Evolutionary conservation across 2,113 vertebrate species (phyloP).

Genomic region (Carassius gibelio): DNA sequence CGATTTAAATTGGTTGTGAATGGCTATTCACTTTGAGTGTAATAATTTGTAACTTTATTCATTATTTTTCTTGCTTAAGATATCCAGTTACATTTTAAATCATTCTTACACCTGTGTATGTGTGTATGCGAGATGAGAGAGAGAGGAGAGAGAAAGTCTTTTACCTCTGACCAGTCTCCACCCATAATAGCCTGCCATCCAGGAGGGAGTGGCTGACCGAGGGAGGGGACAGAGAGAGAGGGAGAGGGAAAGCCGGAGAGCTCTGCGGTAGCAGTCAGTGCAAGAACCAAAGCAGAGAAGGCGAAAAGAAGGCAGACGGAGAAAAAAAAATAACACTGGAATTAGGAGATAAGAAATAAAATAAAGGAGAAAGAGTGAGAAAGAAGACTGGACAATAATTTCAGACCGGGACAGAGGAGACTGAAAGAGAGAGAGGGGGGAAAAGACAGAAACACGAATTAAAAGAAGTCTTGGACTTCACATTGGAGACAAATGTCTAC

Average conservation of each 20-base stretch:
- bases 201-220: slow-evolving; percentile 58
- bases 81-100: not conserved
- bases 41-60: not conserved
- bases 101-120: not conserved
- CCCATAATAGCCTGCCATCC: slow-evolving; percentile 51
- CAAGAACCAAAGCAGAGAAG: slow-evolving; percentile 54
- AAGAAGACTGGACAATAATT: slow-evolving; percentile 13
- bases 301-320: slow-evolving; percentile 51
- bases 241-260: slow-evolving; percentile 36
- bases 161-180: slow-evolving; percentile 58
- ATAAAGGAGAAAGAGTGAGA: not conserved
- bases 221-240: slow-evolving; percentile 48
- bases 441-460: not conserved
- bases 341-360: slow-evolving; percentile 36
- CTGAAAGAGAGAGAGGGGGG: not conserved
- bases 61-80: not conserved
- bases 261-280: slow-evolving; percentile 45
- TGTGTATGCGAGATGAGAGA: slow-evolving; percentile 2
- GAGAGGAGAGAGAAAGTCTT: slow-evolving; percentile 39
- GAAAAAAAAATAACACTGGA: slow-evolving; percentile 58
- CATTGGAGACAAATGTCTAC: slow-evolving; percentile 36
- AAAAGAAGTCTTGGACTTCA: slow-evolving; percentile 42
- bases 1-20: not conserved
- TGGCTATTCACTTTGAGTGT: not conserved
- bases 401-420: slow-evolving; percentile 52